Base-by-base conservation (phyloP, 2,797 vertebrate species). In the Anabas testudineus region DNA sequence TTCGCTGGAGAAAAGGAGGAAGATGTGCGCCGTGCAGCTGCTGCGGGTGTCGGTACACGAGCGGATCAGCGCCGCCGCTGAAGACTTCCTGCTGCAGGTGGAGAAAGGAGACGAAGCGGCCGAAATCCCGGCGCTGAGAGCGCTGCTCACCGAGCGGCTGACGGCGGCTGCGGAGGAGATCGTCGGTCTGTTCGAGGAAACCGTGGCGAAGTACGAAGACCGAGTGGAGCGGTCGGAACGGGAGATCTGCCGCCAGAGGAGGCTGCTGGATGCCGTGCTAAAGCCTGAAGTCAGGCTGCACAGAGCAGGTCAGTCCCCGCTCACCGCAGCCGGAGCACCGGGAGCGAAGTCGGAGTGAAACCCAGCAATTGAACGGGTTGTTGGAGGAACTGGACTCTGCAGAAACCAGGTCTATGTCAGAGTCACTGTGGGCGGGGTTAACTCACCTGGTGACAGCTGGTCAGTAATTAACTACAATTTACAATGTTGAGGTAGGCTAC, bases 111-210 rank as follows among this genome's bases (percentile, higher is more conserved):
- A 46, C 54, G 60, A 51, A 26, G 12, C 67, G 61, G 64, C 45
- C 0, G 48, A 32, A 16, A 1, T 63, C 28, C 57, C 74, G 16
- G 6, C 51, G 47, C 28, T 83, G 56, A 76, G 80, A 41, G 73
- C 77, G 54, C 73, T 81, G 68, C 78, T 89, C 61, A 83, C 76
- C 41, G 78, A 84, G 74, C 78, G 83, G 67, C 80, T 87, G 0
- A 22, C 78, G n/a, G 85, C 61, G 64, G 85, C 83, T 1, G 83
- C 74, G 2, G 85, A 82, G 66, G 85, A 87, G 59, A 80, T 86
- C 22, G 59, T 82, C 18, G 64, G 28, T 56, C 19, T 46, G 74
- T 37, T 86, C 0, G 78, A 80, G 76, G 70, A 78, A 42, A 76
- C 78, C 48, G 58, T 82, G 70, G 65, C 57, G 67, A 70, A 68